Percentiles rank a stretch among this genome's conserved stretches.
phyloP scores from a whole-genome alignment of 2,113 vertebrate species.

The Eulemur rufifrons region DNA sequence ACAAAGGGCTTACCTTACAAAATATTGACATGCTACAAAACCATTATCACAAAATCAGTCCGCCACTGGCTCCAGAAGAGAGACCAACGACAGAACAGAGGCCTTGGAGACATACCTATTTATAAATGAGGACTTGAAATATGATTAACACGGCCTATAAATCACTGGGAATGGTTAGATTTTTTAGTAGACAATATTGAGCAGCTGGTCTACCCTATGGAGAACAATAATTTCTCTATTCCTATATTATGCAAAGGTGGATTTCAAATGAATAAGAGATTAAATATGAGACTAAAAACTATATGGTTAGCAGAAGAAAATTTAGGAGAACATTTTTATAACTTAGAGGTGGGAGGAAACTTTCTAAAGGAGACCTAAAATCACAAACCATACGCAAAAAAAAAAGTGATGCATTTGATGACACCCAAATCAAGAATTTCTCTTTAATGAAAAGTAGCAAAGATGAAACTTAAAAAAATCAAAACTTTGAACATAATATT shows the following conservation, averaged over 20 bases:
- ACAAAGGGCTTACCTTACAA: background rate
- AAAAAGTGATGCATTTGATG: background rate
- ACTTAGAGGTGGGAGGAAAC: background rate
- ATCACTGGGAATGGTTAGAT: background rate
- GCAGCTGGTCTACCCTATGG: background rate
- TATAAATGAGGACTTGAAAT: background rate
- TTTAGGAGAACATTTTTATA: background rate
- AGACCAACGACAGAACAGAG: background rate
- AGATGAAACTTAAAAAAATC: background rate
- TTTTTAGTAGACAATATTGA: background rate
- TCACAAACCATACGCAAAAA: background rate
- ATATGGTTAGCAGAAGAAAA: background rate
- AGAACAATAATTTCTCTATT: background rate
- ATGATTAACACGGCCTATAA: background rate
- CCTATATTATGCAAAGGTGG: background rate
- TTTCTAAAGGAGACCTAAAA: background rate
- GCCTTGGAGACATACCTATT: background rate
- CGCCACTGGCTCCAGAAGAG: background rate
- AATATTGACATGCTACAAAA: slow-evolving; percentile 12
- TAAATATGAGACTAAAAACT: background rate
- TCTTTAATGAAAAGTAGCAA: background rate
- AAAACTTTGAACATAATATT: background rate
- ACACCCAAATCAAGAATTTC: background rate
- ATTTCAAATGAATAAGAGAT: background rate
- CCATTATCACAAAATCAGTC: slow-evolving; percentile 3